Percentiles rank a stretch among this genome's conserved stretches.
Evolutionary conservation across 1,140 invertebrate species (phyloP).

Genomic region (Aethina tumida): DNA sequence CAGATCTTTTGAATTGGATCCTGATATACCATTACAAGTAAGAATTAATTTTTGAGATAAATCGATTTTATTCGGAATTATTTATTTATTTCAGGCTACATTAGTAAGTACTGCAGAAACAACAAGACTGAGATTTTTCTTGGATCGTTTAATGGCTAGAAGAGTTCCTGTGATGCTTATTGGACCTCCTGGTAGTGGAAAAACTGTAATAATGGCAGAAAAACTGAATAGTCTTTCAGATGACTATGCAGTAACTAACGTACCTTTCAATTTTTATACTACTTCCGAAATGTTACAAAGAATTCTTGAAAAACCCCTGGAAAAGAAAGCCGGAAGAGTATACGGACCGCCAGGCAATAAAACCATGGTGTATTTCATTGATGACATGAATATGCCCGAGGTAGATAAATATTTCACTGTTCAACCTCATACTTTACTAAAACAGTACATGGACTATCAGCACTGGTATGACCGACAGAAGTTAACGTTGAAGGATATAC

Average conservation of each 20-base stretch:
- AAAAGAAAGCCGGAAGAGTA: constrained; percentile 90
- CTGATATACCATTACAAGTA: constrained; percentile 67
- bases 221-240: constrained; percentile 69
- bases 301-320: constrained; percentile 83
- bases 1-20: constrained; percentile 66
- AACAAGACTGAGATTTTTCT: constrained; percentile 76
- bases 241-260: constrained; percentile 72
- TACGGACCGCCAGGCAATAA: constrained; percentile 88
- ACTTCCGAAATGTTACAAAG: constrained; percentile 90
- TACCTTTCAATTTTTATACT: constrained; percentile 94
- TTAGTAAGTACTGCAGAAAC: constrained; percentile 87
- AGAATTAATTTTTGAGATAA: no score
- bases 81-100: no score
- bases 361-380: constrained; percentile 87
- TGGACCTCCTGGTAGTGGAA: constrained; percentile 78
- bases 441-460: constrained; percentile 89
- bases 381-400: constrained; percentile 97
- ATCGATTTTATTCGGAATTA: no score
- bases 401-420: constrained; percentile 92
- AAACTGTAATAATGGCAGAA: constrained; percentile 77
- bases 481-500: constrained; percentile 82
- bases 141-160: constrained; percentile 74
- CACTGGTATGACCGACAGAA: constrained; percentile 90
- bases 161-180: constrained; percentile 84
- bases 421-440: constrained; percentile 86